Evolutionary conservation across 2,888 invertebrate genomes (phyloP).

Genomic region (Idaea straminata): DNA sequence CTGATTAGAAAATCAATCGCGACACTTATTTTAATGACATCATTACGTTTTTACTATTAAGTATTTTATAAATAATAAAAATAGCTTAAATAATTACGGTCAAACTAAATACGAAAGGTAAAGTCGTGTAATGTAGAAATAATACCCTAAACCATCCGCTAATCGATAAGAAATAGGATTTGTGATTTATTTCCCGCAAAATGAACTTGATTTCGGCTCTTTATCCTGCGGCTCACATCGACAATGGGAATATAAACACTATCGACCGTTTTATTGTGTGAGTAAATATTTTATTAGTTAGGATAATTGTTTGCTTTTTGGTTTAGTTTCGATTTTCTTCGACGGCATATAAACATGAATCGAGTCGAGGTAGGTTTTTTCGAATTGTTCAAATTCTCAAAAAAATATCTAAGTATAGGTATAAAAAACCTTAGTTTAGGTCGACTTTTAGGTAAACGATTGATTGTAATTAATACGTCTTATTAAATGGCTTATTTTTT

Average conservation of each 20-base stretch:
- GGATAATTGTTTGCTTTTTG: background rate
- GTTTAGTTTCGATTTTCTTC: too few species aligned
- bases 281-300: background rate
- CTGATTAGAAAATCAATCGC: background rate
- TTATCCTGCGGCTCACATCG: conserved; percentile 1
- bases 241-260: background rate
- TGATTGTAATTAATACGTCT: background rate
- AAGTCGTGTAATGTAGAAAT: conserved; percentile 23
- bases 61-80: background rate
- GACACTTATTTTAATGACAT: background rate
- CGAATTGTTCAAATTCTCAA: too few species aligned
- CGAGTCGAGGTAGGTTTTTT: too few species aligned
- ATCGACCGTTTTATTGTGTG: background rate
- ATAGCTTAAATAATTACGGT: too few species aligned
- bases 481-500: background rate
- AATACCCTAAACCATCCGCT: conserved; percentile 19
- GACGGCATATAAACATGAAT: too few species aligned
- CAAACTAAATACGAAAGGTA: background rate
- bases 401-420: too few species aligned
- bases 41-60: background rate
- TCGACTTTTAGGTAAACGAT: too few species aligned
- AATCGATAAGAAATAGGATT: conserved; percentile 25
- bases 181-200: conserved; percentile 19
- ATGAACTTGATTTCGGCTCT: conserved; percentile 12
- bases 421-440: too few species aligned